These are phyloP conservation scores for Epizoanthus stellaris DNA, from an alignment of 92 coral and sea anemone genomes.

Conservation along the genomic window DNA sequence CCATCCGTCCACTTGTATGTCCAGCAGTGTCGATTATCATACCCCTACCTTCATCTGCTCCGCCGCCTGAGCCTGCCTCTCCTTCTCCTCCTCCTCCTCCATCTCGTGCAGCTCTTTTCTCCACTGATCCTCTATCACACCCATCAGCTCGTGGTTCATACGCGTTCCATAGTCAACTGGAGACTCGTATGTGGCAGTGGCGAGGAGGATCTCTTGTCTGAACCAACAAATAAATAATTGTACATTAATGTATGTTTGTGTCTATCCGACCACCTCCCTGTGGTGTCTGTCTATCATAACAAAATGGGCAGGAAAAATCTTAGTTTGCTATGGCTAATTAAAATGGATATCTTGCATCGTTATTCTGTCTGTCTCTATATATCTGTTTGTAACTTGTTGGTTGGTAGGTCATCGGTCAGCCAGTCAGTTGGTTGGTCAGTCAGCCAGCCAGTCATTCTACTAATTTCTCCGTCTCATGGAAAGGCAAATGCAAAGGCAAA, in stretches of 20 bases:
- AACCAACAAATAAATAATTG: not conserved
- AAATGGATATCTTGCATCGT: no score
- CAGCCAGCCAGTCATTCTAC: not conserved
- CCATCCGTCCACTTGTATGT: not conserved
- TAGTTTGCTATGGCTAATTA: not conserved
- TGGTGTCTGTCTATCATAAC: no score
- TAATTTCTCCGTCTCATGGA: no score
- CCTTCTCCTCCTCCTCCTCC: slow-evolving; percentile 71
- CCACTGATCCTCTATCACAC: slow-evolving; percentile 93
- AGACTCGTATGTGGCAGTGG: slow-evolving; percentile 85
- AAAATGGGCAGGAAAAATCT: no score
- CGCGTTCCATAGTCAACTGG: slow-evolving; percentile 82
- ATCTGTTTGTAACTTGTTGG: no score
- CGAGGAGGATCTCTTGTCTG: slow-evolving; percentile 90
- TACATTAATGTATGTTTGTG: no score
- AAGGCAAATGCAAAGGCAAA: no score
- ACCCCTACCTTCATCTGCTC: slow-evolving; percentile 48
- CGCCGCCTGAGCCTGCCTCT: slow-evolving; percentile 63
- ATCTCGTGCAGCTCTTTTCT: slow-evolving; percentile 89
- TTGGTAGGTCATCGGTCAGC: not conserved
- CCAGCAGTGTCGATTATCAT: not conserved
- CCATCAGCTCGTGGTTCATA: slow-evolving; percentile 83
- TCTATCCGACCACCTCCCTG: no score
- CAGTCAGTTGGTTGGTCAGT: no score
- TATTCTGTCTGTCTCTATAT: no score